A percentile compares a stretch with the other conserved stretches of the same genome.
Evolutionary conservation across 2,888 invertebrate genomes (phyloP).

Genomic region (Didymodactylos carnosus): DNA sequence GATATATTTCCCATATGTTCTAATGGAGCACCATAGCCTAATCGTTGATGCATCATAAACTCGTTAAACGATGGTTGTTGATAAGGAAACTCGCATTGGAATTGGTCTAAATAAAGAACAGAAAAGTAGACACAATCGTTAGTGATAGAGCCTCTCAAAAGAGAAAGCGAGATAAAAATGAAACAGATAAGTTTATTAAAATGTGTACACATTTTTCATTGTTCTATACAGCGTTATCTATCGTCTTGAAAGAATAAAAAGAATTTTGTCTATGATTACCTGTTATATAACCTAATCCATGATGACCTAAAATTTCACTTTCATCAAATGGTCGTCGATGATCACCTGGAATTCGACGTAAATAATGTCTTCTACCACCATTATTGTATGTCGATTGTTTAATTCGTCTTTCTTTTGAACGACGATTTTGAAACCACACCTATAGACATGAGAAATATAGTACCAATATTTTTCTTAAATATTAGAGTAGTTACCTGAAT

Average conservation of each 20-base stretch:
- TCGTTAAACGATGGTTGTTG: background rate
- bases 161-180: too few relatives aligned
- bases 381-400: slow-evolving; percentile 4
- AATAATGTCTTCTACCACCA: slow-evolving; percentile 12
- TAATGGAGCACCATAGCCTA: background rate
- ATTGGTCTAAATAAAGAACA: background rate
- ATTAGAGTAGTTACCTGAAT: too few relatives aligned
- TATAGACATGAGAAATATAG: too few relatives aligned
- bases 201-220: too few relatives aligned
- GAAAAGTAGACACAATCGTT: background rate
- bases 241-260: too few relatives aligned
- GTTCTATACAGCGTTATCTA: too few relatives aligned
- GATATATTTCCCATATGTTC: too few relatives aligned
- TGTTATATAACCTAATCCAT: background rate
- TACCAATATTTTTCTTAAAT: too few relatives aligned
- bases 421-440: slow-evolving; percentile 98
- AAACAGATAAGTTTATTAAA: too few relatives aligned
- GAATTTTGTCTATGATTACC: background rate
- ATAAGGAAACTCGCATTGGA: background rate
- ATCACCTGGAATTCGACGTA: background rate
- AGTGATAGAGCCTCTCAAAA: too few relatives aligned
- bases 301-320: background rate
- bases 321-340: background rate
- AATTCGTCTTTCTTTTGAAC: slow-evolving; percentile 81
- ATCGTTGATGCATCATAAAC: background rate